phyloP scores from a whole-genome alignment of 2,888 invertebrate genomes.

The Xanthia togata region DNA sequence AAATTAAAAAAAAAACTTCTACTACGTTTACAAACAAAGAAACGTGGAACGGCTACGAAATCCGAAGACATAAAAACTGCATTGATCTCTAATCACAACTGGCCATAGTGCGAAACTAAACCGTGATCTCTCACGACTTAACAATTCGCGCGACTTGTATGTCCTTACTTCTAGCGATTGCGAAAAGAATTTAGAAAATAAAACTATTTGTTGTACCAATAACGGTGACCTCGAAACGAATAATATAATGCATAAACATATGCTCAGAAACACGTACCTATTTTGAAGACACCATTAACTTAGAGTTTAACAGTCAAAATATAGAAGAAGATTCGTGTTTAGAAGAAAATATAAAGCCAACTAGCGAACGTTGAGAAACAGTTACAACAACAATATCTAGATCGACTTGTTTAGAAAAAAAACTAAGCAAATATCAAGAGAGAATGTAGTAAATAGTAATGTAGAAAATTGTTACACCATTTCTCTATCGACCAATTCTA shows the following conservation, averaged over 20 bases:
- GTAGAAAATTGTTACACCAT: neutral
- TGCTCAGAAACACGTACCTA: neutral
- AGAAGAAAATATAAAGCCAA: neutral
- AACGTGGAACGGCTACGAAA: neutral
- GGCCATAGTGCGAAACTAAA: slow-evolving; percentile 40
- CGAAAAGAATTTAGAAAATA: slow-evolving; percentile 44
- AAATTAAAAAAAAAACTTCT: neutral
- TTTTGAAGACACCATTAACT: slow-evolving; percentile 7
- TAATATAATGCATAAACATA: slow-evolving; percentile 26
- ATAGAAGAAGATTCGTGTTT: neutral
- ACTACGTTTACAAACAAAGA: neutral
- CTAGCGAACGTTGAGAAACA: neutral
- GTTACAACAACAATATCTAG: neutral
- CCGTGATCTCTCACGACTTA: slow-evolving; percentile 51
- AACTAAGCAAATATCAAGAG: neutral
- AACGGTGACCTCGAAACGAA: slow-evolving; percentile 41
- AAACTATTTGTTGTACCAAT: slow-evolving; percentile 41
- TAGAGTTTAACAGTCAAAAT: neutral
- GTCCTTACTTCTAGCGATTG: slow-evolving; percentile 27
- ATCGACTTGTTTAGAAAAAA: no score
- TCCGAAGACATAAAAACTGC: slow-evolving; percentile 5
- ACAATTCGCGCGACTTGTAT: slow-evolving; percentile 51
- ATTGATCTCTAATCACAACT: slow-evolving; percentile 14
- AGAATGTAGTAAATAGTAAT: neutral
- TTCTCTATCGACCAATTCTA: neutral